phyloP scores from a whole-genome alignment of 2,888 invertebrate genomes.

The Lypha dubia region DNA sequence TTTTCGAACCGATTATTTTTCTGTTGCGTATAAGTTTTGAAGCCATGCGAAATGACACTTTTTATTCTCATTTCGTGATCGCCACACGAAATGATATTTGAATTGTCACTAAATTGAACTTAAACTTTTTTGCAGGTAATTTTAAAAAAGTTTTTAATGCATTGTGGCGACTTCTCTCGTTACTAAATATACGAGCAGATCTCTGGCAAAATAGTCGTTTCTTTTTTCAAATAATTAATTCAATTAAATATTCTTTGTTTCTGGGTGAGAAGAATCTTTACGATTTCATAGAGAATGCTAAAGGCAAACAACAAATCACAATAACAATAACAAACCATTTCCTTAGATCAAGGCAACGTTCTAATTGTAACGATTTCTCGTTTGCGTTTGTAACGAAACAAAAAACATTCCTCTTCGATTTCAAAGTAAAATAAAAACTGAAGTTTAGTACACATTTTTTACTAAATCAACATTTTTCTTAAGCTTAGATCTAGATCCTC shows the following conservation, averaged over 20 bases:
- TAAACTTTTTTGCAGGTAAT: too few relatives aligned
- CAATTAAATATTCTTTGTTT: slow-evolving; percentile 61
- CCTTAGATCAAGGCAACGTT: slow-evolving; percentile 81
- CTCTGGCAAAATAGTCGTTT: too few relatives aligned
- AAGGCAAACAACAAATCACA: background rate
- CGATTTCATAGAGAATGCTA: slow-evolving; percentile 43
- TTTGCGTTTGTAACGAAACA: background rate
- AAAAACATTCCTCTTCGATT: background rate
- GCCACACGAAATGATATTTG: too few relatives aligned
- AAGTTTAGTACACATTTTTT: slow-evolving; percentile 18
- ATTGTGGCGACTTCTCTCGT: slow-evolving; percentile 21
- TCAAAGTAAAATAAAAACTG: background rate
- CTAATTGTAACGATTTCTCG: slow-evolving; percentile 14
- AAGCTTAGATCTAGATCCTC: slow-evolving; percentile 64
- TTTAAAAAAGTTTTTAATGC: background rate
- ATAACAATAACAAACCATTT: slow-evolving; percentile 73
- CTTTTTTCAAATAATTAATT: background rate
- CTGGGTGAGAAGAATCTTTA: slow-evolving; percentile 55
- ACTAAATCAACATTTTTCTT: slow-evolving; percentile 11
- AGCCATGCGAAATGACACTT: too few relatives aligned
- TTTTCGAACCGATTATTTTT: too few relatives aligned
- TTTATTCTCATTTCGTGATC: too few relatives aligned
- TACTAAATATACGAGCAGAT: background rate
- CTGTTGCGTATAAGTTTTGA: too few relatives aligned
- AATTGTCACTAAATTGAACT: too few relatives aligned